Percentiles rank a stretch among this genome's conserved stretches.
These are phyloP conservation scores for Telenomus remus DNA, from an alignment of 1,140 invertebrate species.

Conservation along the genomic window DNA sequence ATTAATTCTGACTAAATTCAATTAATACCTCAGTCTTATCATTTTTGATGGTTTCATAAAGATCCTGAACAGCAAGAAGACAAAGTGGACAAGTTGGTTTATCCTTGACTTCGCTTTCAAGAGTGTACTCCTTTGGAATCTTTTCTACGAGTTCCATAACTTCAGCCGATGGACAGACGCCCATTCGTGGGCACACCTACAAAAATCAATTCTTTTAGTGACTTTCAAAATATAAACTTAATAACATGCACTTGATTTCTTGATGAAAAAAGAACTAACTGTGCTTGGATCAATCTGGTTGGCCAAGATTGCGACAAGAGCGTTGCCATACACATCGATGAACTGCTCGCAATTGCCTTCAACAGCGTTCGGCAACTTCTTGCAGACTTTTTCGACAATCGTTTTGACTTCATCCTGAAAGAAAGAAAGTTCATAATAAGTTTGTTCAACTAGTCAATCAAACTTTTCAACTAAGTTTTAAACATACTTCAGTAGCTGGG, in stretches of 20 bases:
- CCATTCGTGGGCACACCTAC: slow-evolving; percentile 80
- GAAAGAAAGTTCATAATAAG: slow-evolving; percentile 15
- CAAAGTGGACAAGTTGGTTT: slow-evolving; percentile 82
- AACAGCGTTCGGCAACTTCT: slow-evolving; percentile 80
- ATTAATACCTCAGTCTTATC: slow-evolving; percentile 79
- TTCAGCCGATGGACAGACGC: slow-evolving; percentile 75
- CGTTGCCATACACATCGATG: slow-evolving; percentile 84
- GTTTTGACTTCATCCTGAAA: slow-evolving; percentile 80
- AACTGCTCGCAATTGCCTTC: slow-evolving; percentile 83
- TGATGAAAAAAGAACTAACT: slow-evolving; percentile 68
- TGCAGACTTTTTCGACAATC: slow-evolving; percentile 81
- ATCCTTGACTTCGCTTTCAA: slow-evolving; percentile 75
- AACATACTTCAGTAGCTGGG: slow-evolving; percentile 79
- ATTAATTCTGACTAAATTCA: too few relatives aligned
- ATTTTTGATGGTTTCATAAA: slow-evolving; percentile 81
- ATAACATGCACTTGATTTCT: not conserved
- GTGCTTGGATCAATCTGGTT: slow-evolving; percentile 87
- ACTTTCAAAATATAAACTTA: too few relatives aligned
- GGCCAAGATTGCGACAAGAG: slow-evolving; percentile 84
- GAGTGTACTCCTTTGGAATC: slow-evolving; percentile 73
- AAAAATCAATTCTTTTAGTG: slow-evolving; percentile 3
- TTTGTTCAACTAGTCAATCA: not conserved
- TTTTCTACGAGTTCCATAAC: slow-evolving; percentile 67
- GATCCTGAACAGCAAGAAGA: slow-evolving; percentile 84
- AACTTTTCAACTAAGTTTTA: slow-evolving; percentile 2